Conservation (phyloP, 2,797 vertebrate species). For the Mustela erminea region DNA sequence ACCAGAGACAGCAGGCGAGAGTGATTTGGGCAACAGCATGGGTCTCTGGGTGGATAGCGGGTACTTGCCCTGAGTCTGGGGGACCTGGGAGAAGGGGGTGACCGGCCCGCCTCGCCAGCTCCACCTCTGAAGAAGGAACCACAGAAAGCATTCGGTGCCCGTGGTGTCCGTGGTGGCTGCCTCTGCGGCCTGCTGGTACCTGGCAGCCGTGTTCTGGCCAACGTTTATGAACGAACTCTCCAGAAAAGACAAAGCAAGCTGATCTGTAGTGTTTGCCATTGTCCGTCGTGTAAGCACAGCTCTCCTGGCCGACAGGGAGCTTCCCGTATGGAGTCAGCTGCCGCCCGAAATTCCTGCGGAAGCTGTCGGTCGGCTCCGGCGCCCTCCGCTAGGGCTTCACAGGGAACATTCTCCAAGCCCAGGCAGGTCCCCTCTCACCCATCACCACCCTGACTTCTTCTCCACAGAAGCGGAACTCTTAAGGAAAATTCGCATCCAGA, state of each 20-base stretch:
- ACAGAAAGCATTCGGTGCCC: background rate
- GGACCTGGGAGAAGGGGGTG: background rate
- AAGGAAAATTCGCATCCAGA: slow-evolving; percentile 90
- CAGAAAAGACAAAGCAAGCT: background rate
- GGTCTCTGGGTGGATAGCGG: background rate
- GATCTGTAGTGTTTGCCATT: background rate
- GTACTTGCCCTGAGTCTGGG: background rate
- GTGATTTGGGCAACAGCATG: background rate
- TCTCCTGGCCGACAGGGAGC: background rate
- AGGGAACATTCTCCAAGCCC: background rate
- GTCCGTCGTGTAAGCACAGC: background rate
- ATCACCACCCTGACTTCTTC: slow-evolving; percentile 76
- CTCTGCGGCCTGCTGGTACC: background rate
- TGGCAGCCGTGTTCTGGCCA: background rate
- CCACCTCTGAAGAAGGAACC: background rate
- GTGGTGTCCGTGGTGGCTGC: background rate
- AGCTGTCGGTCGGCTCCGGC: background rate
- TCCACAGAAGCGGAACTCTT: slow-evolving; percentile 90
- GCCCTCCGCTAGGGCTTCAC: background rate
- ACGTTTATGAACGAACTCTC: background rate
- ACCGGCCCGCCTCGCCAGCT: background rate
- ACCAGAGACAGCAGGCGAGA: background rate
- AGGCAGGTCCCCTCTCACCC: background rate
- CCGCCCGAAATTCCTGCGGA: background rate
- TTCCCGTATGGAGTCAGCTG: background rate